Base-by-base conservation (phyloP, 1,140 invertebrate species). In the Nixonia krombeini region DNA sequence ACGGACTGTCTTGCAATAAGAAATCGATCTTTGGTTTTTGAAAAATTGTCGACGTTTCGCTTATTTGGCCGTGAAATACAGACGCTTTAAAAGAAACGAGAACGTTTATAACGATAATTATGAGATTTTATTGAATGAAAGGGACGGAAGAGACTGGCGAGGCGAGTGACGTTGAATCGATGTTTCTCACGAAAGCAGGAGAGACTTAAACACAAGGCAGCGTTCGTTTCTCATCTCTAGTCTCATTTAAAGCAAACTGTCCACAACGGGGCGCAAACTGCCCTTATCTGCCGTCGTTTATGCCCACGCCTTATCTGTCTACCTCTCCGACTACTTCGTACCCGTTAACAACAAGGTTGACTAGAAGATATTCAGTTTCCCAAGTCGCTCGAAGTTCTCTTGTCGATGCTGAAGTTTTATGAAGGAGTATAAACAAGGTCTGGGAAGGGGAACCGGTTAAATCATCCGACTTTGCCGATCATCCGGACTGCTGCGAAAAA, bases 211-310 rank as follows among this genome's bases (percentile, higher is more conserved):
- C 73, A 70, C 65, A 70, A 57, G 55, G 15, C 6, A 16, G 6
- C 2, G 10, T 58, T 53, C 62, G 57, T 70, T 53, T 71, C 59
- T 58, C 51, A 62, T 45, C 53, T 59, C 68, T 47, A 35, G 66
- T 59, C 75, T 81, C 80, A 78, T 80, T 82, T 79, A 76, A 81
- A 75, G 74, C 80, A 78, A 83, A 83, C 80, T 83, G 80, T 83
- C 80, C 80, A 79, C 81, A 83, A 80, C 75, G 69, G 72, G 78
- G 81, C 81, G 83, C 75, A 83, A 85, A 84, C 81, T 80, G 71
- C 82, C 73, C 76, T 85, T 85, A 85, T 85, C 83, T 80, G 62
- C 45, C 73, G 69, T 75, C 80, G 80, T 85, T 85, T 82, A 85
- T 80, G 79, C 73, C 80, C 79, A 69, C 58, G 72, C 75, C 81